Base-by-base conservation (phyloP, 2,113 vertebrate species). In the Cyprinodon brontotheroides region DNA sequence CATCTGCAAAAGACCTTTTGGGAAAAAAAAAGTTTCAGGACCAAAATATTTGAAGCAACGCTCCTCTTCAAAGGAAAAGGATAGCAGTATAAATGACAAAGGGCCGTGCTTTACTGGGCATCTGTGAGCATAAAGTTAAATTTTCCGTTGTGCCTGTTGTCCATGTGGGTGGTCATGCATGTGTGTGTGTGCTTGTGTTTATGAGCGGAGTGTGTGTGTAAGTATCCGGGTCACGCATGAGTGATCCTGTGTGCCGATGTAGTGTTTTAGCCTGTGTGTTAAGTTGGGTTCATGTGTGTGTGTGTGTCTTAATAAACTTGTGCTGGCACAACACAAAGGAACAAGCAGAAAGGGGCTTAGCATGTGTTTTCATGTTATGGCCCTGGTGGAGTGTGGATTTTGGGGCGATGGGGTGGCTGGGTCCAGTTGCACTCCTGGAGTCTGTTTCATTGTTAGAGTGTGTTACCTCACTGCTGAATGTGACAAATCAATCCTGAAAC, bases 401-500 rank as follows among this genome's bases (percentile, higher is more conserved):
- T 3, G 11, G 70, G 75, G 75, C 69, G 63, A 48, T 22, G 2
- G 7, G n/a, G 48, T 1, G 76, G 57, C 39, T 6, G 29, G 12
- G 47, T 57, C 50, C 39, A 45, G 62, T 61, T 61, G 65, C 11
- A 38, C 17, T 20, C 68, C 64, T 67, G 41, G 3, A 37, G 22
- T 6, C 86, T 90, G 83, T 79, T 81, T 91, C 85, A 89, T 89
- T 92, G 90, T 91, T 84, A 77, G 79, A 60, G 77, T 17, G 15
- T 78, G 84, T 81, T 81, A 88, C 87, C 86, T 92, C 86, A 60
- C 80, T 81, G 86, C 84, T 88, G 85, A 91, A 92, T 87, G 83
- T 80, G 78, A 65, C 88, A 62, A 90, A 90, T 90, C 91, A 89
- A 83, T 86, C 85, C 87, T 78, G 79, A 85, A 89, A 87, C 87